Percentiles rank a stretch among this genome's conserved stretches.
These are phyloP conservation scores for Meriones psammophilus DNA, from an alignment of 2,797 vertebrate species.

Conservation along the genomic window DNA sequence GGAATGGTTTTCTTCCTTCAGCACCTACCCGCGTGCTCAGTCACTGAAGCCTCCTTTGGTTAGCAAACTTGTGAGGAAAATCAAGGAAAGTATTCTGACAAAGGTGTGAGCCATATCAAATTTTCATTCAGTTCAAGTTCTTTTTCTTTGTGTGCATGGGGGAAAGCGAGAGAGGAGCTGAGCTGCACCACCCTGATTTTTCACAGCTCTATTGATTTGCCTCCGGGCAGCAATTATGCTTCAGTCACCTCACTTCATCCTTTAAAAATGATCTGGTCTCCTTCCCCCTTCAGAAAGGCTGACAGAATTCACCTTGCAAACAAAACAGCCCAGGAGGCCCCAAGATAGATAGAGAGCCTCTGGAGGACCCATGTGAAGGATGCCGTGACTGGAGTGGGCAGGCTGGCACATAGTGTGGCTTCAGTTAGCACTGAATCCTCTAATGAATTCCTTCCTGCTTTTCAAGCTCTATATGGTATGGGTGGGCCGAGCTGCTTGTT, in stretches of 20 bases:
- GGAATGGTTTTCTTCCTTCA: background rate
- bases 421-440: background rate
- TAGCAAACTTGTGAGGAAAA: background rate
- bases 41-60: background rate
- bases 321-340: background rate
- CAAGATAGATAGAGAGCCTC: background rate
- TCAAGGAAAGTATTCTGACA: background rate
- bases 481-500: background rate
- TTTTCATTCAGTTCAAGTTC: background rate
- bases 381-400: background rate
- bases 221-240: slow-evolving; percentile 69
- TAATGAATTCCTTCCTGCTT: background rate
- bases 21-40: background rate
- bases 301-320: slow-evolving; percentile 1
- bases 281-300: background rate
- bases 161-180: background rate
- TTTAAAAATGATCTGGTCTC: slow-evolving; percentile 19
- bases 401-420: background rate
- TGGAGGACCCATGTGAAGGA: background rate
- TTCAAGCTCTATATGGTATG: background rate
- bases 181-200: slow-evolving; percentile 11
- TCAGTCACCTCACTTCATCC: slow-evolving; percentile 32
- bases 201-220: slow-evolving; percentile 62
- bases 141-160: background rate
- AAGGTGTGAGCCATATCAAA: background rate